phyloP scores from a whole-genome alignment of 2,797 vertebrate species.

The Myripristis murdjan region DNA sequence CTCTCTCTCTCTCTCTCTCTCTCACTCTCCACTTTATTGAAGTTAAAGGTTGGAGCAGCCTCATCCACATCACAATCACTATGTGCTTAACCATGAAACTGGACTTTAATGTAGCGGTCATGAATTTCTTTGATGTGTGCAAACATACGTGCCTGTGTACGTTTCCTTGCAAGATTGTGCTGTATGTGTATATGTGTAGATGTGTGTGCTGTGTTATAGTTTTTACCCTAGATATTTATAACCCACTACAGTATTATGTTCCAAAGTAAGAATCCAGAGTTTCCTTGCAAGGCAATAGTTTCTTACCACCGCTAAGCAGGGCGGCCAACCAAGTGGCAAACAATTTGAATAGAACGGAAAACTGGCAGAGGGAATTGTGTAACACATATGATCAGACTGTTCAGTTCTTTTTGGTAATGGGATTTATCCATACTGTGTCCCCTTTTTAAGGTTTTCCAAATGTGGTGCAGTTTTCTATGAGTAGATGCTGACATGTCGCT shows the following conservation, averaged over 20 bases:
- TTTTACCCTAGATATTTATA: slow-evolving; percentile 61
- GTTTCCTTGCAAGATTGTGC: too few species aligned
- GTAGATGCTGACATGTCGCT: slow-evolving; percentile 47
- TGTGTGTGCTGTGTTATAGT: slow-evolving; percentile 55
- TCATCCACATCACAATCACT: slow-evolving; percentile 38
- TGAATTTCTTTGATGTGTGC: slow-evolving; percentile 4
- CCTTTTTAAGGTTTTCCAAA: slow-evolving; percentile 49
- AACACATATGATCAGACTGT: slow-evolving; percentile 56
- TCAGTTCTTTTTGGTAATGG: slow-evolving; percentile 34
- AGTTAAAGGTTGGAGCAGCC: slow-evolving; percentile 43
- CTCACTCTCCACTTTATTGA: slow-evolving; percentile 41
- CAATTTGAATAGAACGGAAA: slow-evolving; percentile 76
- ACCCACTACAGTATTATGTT: slow-evolving; percentile 68
- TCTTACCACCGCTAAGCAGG: slow-evolving; percentile 62
- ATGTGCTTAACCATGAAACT: slow-evolving; percentile 26
- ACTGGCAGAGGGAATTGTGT: slow-evolving; percentile 55
- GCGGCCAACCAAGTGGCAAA: slow-evolving; percentile 70
- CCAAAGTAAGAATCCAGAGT: slow-evolving; percentile 73
- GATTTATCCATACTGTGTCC: slow-evolving; percentile 62
- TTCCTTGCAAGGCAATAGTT: slow-evolving; percentile 66
- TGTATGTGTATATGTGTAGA: slow-evolving; percentile 31
- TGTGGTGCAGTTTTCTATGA: slow-evolving; percentile 44
- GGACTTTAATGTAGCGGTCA: neutral
- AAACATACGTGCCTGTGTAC: too few species aligned
- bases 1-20: slow-evolving; percentile 13